Percentiles rank a stretch among this genome's conserved stretches.
Conservation (phyloP, 1,140 invertebrate genomes). For the Gerris buenoi region DNA sequence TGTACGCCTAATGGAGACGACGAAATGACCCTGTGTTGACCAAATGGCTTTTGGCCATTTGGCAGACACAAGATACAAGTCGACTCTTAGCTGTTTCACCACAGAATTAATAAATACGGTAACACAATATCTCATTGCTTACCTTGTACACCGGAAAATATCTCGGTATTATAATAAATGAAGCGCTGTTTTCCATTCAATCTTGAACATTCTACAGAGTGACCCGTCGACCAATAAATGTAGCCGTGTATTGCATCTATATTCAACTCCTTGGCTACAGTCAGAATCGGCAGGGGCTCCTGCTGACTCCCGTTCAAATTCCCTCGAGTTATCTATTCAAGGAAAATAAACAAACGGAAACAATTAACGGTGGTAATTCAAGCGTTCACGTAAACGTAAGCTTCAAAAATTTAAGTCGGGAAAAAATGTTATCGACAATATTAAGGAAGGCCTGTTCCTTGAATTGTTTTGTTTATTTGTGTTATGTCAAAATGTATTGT, state of each 20-base stretch:
- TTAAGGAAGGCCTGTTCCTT: no score
- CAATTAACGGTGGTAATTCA: background rate
- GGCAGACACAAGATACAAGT: no score
- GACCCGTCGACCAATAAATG: slow-evolving; percentile 75
- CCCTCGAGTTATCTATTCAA: slow-evolving; percentile 34
- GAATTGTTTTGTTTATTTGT: no score
- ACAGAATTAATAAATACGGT: background rate
- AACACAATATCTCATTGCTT: slow-evolving; percentile 15
- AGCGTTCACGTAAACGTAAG: no score
- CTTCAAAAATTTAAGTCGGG: no score
- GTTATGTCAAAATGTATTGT: no score
- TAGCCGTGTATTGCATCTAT: slow-evolving; percentile 67
- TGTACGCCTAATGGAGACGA: no score
- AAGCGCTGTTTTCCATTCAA: slow-evolving; percentile 61
- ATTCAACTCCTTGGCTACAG: slow-evolving; percentile 59
- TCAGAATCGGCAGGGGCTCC: slow-evolving; percentile 60
- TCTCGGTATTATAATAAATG: slow-evolving; percentile 52
- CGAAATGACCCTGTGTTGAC: no score
- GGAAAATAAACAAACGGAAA: slow-evolving; percentile 7
- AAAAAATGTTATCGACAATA: no score
- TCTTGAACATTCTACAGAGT: slow-evolving; percentile 58
- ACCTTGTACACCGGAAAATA: slow-evolving; percentile 64
- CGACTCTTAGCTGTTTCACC: no score
- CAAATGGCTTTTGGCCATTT: no score
- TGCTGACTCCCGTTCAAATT: slow-evolving; percentile 48